phyloP scores from a whole-genome alignment of 2,797 vertebrate species.

The Rhabdophis nuchalis region DNA sequence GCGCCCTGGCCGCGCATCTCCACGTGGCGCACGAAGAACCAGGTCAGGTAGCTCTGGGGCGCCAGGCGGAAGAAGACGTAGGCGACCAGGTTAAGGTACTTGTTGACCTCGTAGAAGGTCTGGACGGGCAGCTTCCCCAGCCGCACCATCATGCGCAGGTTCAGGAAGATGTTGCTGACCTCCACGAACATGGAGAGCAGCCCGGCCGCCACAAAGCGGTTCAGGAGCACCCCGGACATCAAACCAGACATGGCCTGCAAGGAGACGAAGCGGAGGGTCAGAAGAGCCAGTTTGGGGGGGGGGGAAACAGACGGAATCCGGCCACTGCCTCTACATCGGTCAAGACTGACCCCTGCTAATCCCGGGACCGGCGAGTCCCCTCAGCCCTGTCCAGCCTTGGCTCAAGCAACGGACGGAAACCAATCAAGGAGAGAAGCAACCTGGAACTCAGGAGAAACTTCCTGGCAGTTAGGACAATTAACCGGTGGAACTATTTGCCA shows the following conservation, averaged over 20 bases:
- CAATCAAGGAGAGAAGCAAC: background rate
- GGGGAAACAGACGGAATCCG: background rate
- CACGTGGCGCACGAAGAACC: slow-evolving; percentile 76
- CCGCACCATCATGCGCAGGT: slow-evolving; percentile 85
- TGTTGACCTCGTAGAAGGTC: slow-evolving; percentile 78
- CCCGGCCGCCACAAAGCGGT: slow-evolving; percentile 79
- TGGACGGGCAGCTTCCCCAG: slow-evolving; percentile 76
- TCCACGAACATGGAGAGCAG: slow-evolving; percentile 85
- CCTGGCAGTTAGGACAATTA: background rate
- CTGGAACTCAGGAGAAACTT: background rate
- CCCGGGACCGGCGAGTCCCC: no score
- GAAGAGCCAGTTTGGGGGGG: no score
- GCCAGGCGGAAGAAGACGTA: slow-evolving; percentile 84
- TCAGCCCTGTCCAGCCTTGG: no score
- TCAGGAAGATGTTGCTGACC: slow-evolving; percentile 90
- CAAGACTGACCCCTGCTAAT: background rate
- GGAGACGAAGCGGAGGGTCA: rapidly evolving
- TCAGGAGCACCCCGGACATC: slow-evolving; percentile 68
- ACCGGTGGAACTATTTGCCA: background rate
- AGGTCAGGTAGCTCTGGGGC: slow-evolving; percentile 86
- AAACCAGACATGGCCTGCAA: slow-evolving; percentile 70
- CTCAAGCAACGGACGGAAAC: background rate
- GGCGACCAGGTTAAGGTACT: slow-evolving; percentile 80
- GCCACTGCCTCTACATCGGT: background rate
- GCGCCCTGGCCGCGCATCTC: slow-evolving; percentile 71